These are phyloP conservation scores for Notothenia coriiceps DNA, from an alignment of 2,113 vertebrate genomes.

Conservation along the genomic window DNA sequence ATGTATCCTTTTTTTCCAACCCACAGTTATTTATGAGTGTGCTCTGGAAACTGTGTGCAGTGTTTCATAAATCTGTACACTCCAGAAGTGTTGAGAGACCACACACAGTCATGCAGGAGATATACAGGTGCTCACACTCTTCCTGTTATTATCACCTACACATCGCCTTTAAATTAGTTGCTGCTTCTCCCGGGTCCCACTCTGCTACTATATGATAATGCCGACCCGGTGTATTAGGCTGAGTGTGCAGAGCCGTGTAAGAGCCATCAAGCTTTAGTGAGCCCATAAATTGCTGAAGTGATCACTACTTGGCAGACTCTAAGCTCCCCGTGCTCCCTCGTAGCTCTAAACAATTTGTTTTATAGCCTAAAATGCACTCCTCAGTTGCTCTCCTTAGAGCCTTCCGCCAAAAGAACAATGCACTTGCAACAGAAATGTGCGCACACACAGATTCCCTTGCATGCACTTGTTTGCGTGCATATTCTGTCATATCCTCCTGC, in stretches of 20 bases:
- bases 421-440: constrained; percentile 34
- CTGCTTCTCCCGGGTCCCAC: constrained; percentile 27
- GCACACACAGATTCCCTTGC: not conserved
- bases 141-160: constrained; percentile 34
- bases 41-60: constrained; percentile 32
- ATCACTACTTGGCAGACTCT: constrained; percentile 71
- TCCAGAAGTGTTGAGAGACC: constrained; percentile 47
- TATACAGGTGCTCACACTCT: constrained; percentile 25
- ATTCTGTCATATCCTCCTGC: not conserved
- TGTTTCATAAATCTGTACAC: constrained; percentile 57
- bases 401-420: constrained; percentile 18
- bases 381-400: constrained; percentile 32
- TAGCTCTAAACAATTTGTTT: constrained; percentile 69
- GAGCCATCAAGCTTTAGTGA: constrained; percentile 64
- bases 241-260: constrained; percentile 51
- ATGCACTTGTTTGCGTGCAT: constrained; percentile 21
- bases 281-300: constrained; percentile 70
- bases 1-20: constrained; percentile 21
- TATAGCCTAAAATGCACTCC: constrained; percentile 58
- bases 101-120: constrained; percentile 51
- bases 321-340: constrained; percentile 54
- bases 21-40: constrained; percentile 56
- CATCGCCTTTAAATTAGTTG: constrained; percentile 32
- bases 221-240: constrained; percentile 37
- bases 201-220: constrained; percentile 56